phyloP scores from a whole-genome alignment of 2,113 vertebrate genomes.

The Gyps fulvus region DNA sequence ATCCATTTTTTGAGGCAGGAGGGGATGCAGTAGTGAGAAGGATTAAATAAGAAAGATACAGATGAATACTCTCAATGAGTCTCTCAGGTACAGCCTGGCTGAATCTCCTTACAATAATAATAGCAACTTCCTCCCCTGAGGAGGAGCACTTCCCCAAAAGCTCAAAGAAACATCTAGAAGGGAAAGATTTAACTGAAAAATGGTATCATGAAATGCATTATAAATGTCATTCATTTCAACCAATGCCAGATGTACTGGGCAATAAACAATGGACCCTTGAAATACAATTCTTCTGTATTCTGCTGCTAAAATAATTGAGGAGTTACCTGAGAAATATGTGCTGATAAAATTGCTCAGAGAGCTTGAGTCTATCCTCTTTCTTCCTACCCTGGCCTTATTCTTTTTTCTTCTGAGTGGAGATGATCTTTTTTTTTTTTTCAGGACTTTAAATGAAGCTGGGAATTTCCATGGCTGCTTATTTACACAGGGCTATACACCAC shows the following conservation, averaged over 20 bases:
- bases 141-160: background rate
- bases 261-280: background rate
- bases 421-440: background rate
- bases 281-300: background rate
- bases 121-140: background rate
- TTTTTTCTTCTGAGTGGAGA: background rate
- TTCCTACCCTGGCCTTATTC: background rate
- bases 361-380: background rate
- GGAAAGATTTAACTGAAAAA: background rate
- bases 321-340: background rate
- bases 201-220: background rate
- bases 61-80: background rate
- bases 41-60: background rate
- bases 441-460: constrained; percentile 37
- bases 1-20: background rate
- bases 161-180: background rate
- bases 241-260: background rate
- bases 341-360: background rate
- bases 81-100: background rate
- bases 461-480: constrained; percentile 62
- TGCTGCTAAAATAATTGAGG: background rate
- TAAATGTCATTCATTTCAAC: background rate
- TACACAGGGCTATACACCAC: constrained; percentile 54
- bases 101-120: background rate
- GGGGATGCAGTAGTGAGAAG: background rate